Evolutionary conservation across 2,113 vertebrate species (phyloP).

Genomic region (Nothocercus nigrocapillus): DNA sequence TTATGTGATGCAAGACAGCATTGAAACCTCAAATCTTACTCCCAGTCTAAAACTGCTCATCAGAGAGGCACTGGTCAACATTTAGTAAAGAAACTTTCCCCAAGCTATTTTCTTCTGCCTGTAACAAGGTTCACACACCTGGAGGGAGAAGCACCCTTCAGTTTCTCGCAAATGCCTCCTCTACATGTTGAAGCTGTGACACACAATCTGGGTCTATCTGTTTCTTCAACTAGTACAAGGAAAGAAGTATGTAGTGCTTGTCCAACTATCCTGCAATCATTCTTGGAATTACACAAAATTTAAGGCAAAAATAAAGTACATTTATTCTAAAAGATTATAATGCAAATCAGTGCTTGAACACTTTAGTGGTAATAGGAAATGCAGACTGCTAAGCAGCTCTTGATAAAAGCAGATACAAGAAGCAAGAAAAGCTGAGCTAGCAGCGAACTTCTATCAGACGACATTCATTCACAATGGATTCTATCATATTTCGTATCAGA

Average conservation of each 20-base stretch:
- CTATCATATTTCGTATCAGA: background rate
- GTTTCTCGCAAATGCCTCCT: rapidly evolving
- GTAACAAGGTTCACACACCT: background rate
- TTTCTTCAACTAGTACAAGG: background rate
- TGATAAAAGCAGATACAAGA: background rate
- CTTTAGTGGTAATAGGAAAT: background rate
- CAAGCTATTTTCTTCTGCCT: background rate
- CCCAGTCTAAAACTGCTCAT: background rate
- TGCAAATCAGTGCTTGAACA: background rate
- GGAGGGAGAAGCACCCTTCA: background rate
- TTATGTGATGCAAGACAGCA: background rate
- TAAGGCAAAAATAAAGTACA: background rate
- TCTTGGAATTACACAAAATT: background rate
- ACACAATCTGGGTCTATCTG: background rate
- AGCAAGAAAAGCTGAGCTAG: background rate
- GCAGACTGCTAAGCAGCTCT: background rate
- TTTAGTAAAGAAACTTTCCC: background rate
- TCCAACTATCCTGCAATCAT: background rate
- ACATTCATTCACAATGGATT: background rate
- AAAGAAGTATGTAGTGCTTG: background rate
- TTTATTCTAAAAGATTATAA: background rate
- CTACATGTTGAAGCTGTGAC: background rate
- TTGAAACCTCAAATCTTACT: background rate
- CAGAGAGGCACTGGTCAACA: background rate
- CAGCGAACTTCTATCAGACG: background rate